Evolutionary conservation across 1,140 invertebrate genomes (phyloP), one percentile per base, ranked within the genome.

Genomic region (Patella vulgata): DNA sequence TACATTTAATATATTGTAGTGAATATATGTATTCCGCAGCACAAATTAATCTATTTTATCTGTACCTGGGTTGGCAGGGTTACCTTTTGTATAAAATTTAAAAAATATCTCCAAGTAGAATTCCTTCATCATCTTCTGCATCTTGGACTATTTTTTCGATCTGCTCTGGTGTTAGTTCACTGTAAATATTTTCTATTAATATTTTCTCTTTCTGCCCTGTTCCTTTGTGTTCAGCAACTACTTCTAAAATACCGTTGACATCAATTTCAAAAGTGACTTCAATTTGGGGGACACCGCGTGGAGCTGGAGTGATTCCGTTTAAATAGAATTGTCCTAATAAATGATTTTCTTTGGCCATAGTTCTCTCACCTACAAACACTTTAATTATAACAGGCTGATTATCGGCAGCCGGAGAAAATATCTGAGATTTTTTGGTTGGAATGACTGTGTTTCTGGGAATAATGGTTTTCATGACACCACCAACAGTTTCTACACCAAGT

Each of bases 271-370:
- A 99, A 0, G 96, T 98, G 2, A 99, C 96, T 86, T 98, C 95
- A 79, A 99, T 98, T 86, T 99, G 96, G n/a, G 97, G 96, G 39
- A 99, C 95, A 60, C 97, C 97, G 80, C 97, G 88, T 2, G 96
- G 96, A 42, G 97, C 96, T 33, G 95, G 96, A 60, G 96, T 97
- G 66, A 99, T 97, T 46, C 96, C 97, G 64, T 95, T 99, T 27
- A 99, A 85, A 82, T 99, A 97, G 85, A 99, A 99, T 85, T 98
- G 97, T 60, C 96, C 96, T 40, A 98, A 87, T 56, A 96, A 86
- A 86, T 99, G 96, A 84, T 99, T 99, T 82, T 99, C 96, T 85
- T 99, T 99, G 58, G 97, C 98, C 95, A 99, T 97, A 23, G 97
- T 93, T 79, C 97, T 90, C 87, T 99, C 97, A 78, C 97, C 95